phyloP scores from a whole-genome alignment of 2,113 vertebrate species.

The Triplophysa tibetana region DNA sequence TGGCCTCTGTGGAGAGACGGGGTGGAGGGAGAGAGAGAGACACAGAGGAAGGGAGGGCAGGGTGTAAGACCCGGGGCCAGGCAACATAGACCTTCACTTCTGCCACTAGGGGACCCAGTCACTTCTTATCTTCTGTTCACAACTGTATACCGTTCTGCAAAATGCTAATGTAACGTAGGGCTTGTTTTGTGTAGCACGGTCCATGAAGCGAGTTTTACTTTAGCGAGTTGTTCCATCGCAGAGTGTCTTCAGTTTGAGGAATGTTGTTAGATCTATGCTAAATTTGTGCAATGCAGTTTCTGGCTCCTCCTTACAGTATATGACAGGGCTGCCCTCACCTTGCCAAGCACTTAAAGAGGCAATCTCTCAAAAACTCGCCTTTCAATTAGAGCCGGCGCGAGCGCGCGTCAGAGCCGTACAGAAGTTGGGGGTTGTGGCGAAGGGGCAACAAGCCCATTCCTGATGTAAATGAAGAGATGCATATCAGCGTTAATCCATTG shows the following conservation, averaged over 20 bases:
- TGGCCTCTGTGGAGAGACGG: slow-evolving; percentile 75
- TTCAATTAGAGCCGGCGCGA: slow-evolving; percentile 70
- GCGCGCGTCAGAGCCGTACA: slow-evolving; percentile 69
- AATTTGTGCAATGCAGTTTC: slow-evolving; percentile 54
- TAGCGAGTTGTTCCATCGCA: slow-evolving; percentile 58
- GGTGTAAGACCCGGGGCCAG: slow-evolving; percentile 73
- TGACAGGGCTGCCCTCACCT: slow-evolving; percentile 78
- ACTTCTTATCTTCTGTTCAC: slow-evolving; percentile 69
- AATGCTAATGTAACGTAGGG: not conserved
- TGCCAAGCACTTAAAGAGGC: slow-evolving; percentile 80
- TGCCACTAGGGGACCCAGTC: slow-evolving; percentile 67
- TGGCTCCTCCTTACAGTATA: slow-evolving; percentile 64
- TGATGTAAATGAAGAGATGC: slow-evolving; percentile 84
- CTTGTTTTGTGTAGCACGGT: not conserved
- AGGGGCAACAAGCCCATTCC: slow-evolving; percentile 74
- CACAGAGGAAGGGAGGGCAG: slow-evolving; percentile 66
- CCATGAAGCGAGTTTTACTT: slow-evolving; percentile 39
- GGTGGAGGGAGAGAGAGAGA: slow-evolving; percentile 69
- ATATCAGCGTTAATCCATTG: slow-evolving; percentile 83
- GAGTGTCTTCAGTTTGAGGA: slow-evolving; percentile 53
- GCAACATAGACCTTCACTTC: slow-evolving; percentile 70
- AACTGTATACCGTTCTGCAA: not conserved
- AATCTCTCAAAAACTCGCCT: slow-evolving; percentile 79
- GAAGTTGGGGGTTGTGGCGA: slow-evolving; percentile 65
- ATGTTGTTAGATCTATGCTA: slow-evolving; percentile 46